phyloP scores from a whole-genome alignment of 1,140 invertebrate genomes.

The Thrips palmi region DNA sequence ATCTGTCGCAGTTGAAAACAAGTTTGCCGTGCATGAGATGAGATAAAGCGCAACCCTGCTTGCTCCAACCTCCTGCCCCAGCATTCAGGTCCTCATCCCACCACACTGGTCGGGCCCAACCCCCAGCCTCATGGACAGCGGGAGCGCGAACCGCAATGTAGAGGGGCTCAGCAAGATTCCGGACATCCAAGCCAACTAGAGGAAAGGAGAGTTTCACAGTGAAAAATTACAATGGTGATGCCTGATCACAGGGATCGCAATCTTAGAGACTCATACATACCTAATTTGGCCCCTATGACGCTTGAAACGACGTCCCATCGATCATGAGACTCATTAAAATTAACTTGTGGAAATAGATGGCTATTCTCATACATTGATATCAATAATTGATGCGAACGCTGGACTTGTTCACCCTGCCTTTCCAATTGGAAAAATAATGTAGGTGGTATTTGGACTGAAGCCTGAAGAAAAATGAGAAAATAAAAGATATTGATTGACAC shows the following conservation, averaged over 20 bases:
- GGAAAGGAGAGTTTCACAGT: conserved; percentile 12
- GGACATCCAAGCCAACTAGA: conserved; percentile 28
- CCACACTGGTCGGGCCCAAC: conserved; percentile 37
- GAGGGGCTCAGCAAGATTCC: conserved; percentile 43
- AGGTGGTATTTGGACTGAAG: conserved; percentile 46
- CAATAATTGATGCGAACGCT: conserved; percentile 34
- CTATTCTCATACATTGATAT: conserved; percentile 48
- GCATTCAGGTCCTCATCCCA: conserved; percentile 42
- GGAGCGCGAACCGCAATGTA: conserved; percentile 39
- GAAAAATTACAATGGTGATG: no score
- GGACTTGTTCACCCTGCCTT: conserved; percentile 19
- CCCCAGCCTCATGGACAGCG: conserved; percentile 25
- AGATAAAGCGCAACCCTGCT: conserved; percentile 42
- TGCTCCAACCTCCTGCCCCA: conserved; percentile 43
- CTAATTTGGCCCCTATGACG: conserved; percentile 42
- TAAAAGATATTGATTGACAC: conserved; percentile 1
- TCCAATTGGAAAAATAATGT: conserved; percentile 35
- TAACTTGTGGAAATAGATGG: conserved; percentile 39
- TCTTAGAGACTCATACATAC: no score
- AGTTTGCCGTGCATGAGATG: conserved; percentile 34
- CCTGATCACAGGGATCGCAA: no score
- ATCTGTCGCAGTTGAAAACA: conserved; percentile 55
- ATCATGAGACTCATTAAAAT: conserved; percentile 18
- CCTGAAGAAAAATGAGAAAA: conserved; percentile 21
- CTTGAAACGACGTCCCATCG: conserved; percentile 35